Base-by-base conservation (phyloP, 1,140 invertebrate species). In the Drosophila arizonae region DNA sequence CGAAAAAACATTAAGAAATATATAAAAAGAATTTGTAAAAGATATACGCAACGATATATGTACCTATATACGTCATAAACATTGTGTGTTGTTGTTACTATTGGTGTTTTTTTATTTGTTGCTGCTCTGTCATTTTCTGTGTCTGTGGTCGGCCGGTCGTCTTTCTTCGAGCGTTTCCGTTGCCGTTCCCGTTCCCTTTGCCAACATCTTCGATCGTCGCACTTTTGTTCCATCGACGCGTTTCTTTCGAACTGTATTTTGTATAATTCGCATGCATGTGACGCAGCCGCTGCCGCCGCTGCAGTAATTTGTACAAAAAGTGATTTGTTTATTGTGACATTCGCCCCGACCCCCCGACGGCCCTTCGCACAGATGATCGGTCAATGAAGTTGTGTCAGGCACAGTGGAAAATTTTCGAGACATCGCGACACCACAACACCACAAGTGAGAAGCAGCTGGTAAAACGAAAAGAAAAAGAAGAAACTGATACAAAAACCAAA, bases 321-420 rank as follows among this genome's bases (percentile, higher is more conserved):
- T 43, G 48, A 50, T 73, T 73, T 73, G 71, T 56, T 70, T 74
- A 28, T 57, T 69, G 43, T 56, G 52, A 48, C 57, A 60, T 41
- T 57, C 55, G 39, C 56, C 26, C 33, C 21, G 21, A 24, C 21
- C 24, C 26, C 41, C 41, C 41, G 41, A 10, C 15, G 30, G 26
- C 50, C 36, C 63, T 36, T 63, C 43, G 28, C 33, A 15, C n/a
- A 21, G 45, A 56, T 11, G 54, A 50, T 51, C 74, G 75, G 75
- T 87, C 75, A 79, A 72, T 87, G 72, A 81, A 62, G 66, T 61
- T 63, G 46, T 55, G 67, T 62, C 62, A 43, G 43, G 41, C 64
- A 66, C 58, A 45, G 82, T 88, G 82, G 82, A 86, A 86, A 87
- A 86, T 86, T 86, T 82, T 65, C 39, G 21, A 24, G 21, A 24